Percentiles rank a stretch among this genome's conserved stretches.
Evolutionary conservation across 2,888 invertebrate species (phyloP).

Genomic region (Allophyes oxyacanthae): DNA sequence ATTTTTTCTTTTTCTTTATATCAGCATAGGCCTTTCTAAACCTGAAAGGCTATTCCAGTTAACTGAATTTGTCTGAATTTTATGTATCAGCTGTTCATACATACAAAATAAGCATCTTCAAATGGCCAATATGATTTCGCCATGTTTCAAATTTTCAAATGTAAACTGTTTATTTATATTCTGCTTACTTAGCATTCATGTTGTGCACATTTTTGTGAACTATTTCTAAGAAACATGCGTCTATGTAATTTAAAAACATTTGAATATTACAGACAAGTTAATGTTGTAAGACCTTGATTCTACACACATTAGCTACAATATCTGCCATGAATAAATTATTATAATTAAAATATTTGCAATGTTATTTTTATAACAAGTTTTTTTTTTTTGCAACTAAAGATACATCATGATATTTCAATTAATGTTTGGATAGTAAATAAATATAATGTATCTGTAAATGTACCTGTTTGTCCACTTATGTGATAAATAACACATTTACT

Average conservation of each 20-base stretch:
- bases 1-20: too few relatives aligned
- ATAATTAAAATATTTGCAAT: constrained; percentile 29
- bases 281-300: constrained; percentile 43
- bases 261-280: constrained; percentile 13
- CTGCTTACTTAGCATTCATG: too few relatives aligned
- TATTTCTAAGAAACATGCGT: too few relatives aligned
- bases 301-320: constrained; percentile 40
- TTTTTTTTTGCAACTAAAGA: constrained; percentile 11
- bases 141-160: too few relatives aligned
- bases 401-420: constrained; percentile 4
- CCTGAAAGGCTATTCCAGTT: too few relatives aligned
- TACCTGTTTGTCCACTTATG: constrained; percentile 48
- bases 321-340: constrained; percentile 49
- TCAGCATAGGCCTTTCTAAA: too few relatives aligned
- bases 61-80: too few relatives aligned
- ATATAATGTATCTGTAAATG: constrained; percentile 28
- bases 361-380: constrained; percentile 25
- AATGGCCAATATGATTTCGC: too few relatives aligned
- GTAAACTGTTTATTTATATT: too few relatives aligned
- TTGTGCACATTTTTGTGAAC: too few relatives aligned
- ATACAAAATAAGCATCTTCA: too few relatives aligned
- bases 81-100: too few relatives aligned
- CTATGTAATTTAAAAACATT: not conserved
- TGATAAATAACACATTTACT: constrained; percentile 41
- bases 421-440: constrained; percentile 31